Percentiles rank a stretch among this genome's conserved stretches.
Evolutionary conservation across 2,888 invertebrate species (phyloP).

Genomic region (Tricholauxania praeusta): DNA sequence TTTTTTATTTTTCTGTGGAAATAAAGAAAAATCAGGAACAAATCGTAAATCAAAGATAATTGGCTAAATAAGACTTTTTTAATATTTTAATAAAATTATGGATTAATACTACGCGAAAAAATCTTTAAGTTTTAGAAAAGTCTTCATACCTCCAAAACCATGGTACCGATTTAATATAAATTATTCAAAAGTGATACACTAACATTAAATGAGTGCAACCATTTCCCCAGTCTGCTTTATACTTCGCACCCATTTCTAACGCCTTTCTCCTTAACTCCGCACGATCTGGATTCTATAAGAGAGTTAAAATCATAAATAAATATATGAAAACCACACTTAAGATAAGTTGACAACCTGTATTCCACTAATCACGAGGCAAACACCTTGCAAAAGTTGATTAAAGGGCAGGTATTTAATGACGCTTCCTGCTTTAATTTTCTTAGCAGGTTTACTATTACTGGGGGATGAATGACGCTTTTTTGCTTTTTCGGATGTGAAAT

Average conservation of each 20-base stretch:
- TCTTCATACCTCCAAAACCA: too few relatives aligned
- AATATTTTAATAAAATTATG: neutral
- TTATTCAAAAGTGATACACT: slow-evolving; percentile 58
- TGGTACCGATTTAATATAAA: too few relatives aligned
- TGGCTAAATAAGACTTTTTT: neutral
- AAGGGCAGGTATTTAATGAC: slow-evolving; percentile 69
- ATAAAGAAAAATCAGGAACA: too few relatives aligned
- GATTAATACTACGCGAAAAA: too few relatives aligned
- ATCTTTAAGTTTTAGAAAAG: too few relatives aligned
- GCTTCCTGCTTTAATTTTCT: slow-evolving; percentile 55
- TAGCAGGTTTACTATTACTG: slow-evolving; percentile 45
- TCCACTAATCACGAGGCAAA: slow-evolving; percentile 86
- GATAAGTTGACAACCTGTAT: slow-evolving; percentile 68
- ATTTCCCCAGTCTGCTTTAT: slow-evolving; percentile 80
- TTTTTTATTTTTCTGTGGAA: too few relatives aligned
- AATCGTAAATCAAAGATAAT: too few relatives aligned
- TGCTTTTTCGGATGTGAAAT: neutral
- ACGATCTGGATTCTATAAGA: slow-evolving; percentile 79
- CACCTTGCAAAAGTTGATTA: slow-evolving; percentile 73
- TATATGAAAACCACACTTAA: neutral
- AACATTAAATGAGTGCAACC: slow-evolving; percentile 89
- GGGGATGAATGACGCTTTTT: slow-evolving; percentile 53
- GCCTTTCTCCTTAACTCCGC: slow-evolving; percentile 77
- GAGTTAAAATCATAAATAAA: neutral
- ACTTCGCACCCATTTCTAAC: slow-evolving; percentile 82